phyloP scores from a whole-genome alignment of 2,888 invertebrate genomes.

The Chloroclystis v-ata region DNA sequence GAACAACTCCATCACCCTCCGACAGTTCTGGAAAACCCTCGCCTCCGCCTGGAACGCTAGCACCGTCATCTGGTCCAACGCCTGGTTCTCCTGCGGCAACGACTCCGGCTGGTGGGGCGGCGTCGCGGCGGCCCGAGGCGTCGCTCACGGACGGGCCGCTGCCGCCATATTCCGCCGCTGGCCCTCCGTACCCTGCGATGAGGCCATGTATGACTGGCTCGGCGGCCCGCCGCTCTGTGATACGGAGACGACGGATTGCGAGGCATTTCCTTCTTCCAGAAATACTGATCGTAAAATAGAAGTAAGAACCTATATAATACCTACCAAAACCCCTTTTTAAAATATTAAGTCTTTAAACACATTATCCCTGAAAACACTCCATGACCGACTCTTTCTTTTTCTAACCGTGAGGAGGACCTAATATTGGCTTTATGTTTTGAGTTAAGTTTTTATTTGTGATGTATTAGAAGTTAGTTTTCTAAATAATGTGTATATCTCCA shows the following conservation, averaged over 20 bases:
- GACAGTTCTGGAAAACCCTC: constrained; percentile 76
- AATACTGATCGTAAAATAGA: constrained; percentile 48
- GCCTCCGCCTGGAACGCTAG: constrained; percentile 73
- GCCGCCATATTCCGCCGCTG: constrained; percentile 80
- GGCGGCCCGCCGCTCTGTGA: constrained; percentile 74
- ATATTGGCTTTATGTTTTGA: too few species aligned
- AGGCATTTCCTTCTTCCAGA: constrained; percentile 49
- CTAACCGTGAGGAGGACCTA: too few species aligned
- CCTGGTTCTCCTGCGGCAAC: constrained; percentile 68
- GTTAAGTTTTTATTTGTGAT: too few species aligned
- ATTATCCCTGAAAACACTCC: too few species aligned
- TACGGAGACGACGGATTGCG: constrained; percentile 56
- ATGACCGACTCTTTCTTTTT: too few species aligned
- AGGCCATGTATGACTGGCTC: constrained; percentile 81
- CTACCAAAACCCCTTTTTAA: too few species aligned
- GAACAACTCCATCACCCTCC: constrained; percentile 69
- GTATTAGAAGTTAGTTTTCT: too few species aligned
- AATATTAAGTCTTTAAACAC: too few species aligned
- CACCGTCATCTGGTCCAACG: constrained; percentile 65
- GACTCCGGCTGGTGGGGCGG: constrained; percentile 65
- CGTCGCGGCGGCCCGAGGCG: constrained; percentile 63
- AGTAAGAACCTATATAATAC: too few species aligned
- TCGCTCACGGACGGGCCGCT: constrained; percentile 70
- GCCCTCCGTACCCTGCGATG: constrained; percentile 85
- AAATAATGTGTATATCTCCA: too few species aligned